Base-by-base conservation (phyloP, 2,797 vertebrate species). In the Clamator glandarius region DNA sequence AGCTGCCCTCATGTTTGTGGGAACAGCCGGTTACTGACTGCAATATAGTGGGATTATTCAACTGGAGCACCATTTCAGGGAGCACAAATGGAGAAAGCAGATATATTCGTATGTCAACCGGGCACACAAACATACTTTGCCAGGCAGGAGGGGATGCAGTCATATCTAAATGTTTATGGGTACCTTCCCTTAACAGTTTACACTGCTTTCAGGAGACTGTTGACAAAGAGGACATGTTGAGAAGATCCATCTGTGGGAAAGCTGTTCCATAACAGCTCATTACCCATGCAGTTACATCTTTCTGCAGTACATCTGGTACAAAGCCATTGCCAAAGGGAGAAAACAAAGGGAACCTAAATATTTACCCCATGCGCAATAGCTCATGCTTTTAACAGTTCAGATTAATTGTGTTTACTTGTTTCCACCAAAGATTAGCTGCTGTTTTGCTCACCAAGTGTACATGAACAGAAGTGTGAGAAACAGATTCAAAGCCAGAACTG, bases 21-120 rank as follows among this genome's bases (percentile, higher is more conserved):
- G 11, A 50, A 48, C 68, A 93, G 93, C 41, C 0, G 0, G 39
- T 76, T 61, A 26, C 46, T 10, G 10, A 51, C 66, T 90, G 78
- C 33, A 44, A 3, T 5, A 14, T 0, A 52, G 41, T 2, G 2
- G 9, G 42, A 81, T 64, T 0, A 0, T 63, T 7, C 25, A 51
- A 63, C 61, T n/a, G 66, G 42, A 76, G 59, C 42, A 62, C 55
- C 51, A 62, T 33, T n/a, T 46, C 81, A 84, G n/a, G 16, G 31
- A 78, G 13, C 1, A 35, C 62, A 57, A 55, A 67, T 2, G 41
- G 44, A 81, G 41, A 61, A 59, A 35, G 55, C 19, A 36, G 73
- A 52, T 26, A 28, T 11, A 35, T 28, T 33, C 39, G 23, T 52
- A 78, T 39, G 18, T 11, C 23, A 54, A 1, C 28, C 13, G 33